Evolutionary conservation across 2,888 invertebrate species (phyloP).

Genomic region (Entomobrya multifasciata): DNA sequence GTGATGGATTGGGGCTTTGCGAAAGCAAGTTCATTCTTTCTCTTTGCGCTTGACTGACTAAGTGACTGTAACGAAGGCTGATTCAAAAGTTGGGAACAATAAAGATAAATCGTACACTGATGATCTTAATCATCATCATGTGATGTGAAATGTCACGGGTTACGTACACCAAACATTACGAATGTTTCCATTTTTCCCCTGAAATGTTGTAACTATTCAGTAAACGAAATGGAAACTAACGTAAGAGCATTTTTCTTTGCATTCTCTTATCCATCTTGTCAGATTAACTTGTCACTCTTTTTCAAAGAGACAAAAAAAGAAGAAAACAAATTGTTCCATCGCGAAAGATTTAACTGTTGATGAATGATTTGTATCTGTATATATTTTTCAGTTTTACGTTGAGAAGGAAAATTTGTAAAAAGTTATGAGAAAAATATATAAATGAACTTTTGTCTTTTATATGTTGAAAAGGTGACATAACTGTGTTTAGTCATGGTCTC

Average conservation of each 20-base stretch:
- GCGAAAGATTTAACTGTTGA: conserved; percentile 18
- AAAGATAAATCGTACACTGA: conserved; percentile 18
- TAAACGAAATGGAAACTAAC: not conserved
- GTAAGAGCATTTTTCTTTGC: not conserved
- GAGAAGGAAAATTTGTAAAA: conserved; percentile 17
- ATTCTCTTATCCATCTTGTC: conserved; percentile 12
- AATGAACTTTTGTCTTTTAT: conserved; percentile 41
- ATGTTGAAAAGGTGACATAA: conserved; percentile 60
- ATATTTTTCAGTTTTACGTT: conserved; percentile 24
- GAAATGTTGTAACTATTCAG: not conserved
- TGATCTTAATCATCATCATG: not conserved
- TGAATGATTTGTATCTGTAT: not conserved
- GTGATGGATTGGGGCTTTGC: too few species aligned
- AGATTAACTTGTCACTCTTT: conserved; percentile 41
- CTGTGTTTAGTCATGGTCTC: conserved; percentile 54
- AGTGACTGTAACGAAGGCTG: conserved; percentile 31
- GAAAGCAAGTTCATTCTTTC: not conserved
- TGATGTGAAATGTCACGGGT: not conserved
- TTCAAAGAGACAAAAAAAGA: not conserved
- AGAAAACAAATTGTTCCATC: conserved; percentile 19
- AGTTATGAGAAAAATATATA: not conserved
- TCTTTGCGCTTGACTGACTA: conserved; percentile 12
- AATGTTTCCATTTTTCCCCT: not conserved
- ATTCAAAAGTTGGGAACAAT: conserved; percentile 31
- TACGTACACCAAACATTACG: not conserved